Evolutionary conservation across 2,888 invertebrate species (phyloP), one percentile per base, ranked within the genome.

Genomic region (Uloborus plumipes): DNA sequence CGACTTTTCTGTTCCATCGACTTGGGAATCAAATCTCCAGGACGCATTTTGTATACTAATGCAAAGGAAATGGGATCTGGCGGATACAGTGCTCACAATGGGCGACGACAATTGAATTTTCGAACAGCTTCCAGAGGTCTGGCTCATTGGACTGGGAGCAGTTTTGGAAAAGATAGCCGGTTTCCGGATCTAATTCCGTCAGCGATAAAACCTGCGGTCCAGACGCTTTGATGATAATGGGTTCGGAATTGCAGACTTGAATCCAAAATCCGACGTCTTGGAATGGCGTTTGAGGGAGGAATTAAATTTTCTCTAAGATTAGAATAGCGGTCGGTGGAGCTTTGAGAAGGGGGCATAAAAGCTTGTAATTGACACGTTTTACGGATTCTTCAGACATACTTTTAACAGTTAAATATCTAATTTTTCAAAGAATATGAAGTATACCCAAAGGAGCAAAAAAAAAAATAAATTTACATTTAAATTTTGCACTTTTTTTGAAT

Each of bases 21-120:
- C 49, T 13, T 49, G 20, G n/a, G 47, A 61, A 67, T 31, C 16
- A 49, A 66, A 67, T 50, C 62, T 47, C 50, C 59, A 26, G 11
- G 65, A 39, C 66, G 75, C 50, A 31, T 75, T 67, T 75, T 75
- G 75, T 66, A 55, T 75, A 67, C 75, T 75, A 75, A 75, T 31
- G 55, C 65, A 50, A 65, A 75, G 69, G 61, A 76, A 76, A 76
- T 69, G 61, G 61, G 50, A 31, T 50, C 61, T n/a, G 53, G n/a
- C 69, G 39, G 31, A 47, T 64, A 55, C 50, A 64, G 51, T 55
- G 59, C 51, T 65, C 53, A 65, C 74, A 74, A 74, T 74, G 74
- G 74, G 51, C 53, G 51, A 67, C 66, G 59, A 58, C 66, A 67
- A 75, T 75, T 67, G 66, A 75, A 75, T 75, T 75, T 59, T 50